These are phyloP conservation scores for Danaus chrysippus DNA, from an alignment of 2,888 invertebrate genomes.

Conservation along the genomic window DNA sequence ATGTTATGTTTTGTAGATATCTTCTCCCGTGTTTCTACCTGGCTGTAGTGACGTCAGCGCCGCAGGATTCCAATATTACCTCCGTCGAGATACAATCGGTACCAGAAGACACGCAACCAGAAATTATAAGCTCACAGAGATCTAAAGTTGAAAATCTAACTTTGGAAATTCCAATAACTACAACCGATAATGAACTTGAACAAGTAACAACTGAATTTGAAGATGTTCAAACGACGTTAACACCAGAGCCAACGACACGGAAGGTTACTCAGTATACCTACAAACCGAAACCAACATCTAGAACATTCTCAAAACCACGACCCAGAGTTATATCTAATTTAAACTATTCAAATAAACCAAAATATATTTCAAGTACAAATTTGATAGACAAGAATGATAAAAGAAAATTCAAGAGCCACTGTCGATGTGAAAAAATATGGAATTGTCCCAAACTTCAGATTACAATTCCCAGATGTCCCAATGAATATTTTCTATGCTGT, in stretches of 20 bases:
- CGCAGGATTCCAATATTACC: conserved; percentile 53
- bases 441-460: conserved; percentile 74
- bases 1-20: not conserved
- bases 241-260: conserved; percentile 25
- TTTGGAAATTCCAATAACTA: conserved; percentile 40
- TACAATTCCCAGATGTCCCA: conserved; percentile 66
- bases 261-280: conserved; percentile 27
- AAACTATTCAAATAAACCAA: conserved; percentile 52
- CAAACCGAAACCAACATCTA: conserved; percentile 34
- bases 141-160: conserved; percentile 51
- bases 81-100: conserved; percentile 52
- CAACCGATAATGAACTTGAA: conserved; percentile 19
- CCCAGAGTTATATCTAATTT: conserved; percentile 52
- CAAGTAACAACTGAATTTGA: conserved; percentile 30
- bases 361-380: conserved; percentile 43
- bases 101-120: conserved; percentile 25
- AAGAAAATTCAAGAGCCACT: conserved; percentile 59
- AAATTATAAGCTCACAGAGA: conserved; percentile 31
- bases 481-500: conserved; percentile 73
- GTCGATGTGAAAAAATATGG: conserved; percentile 69
- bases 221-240: conserved; percentile 36
- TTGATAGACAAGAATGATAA: conserved; percentile 48
- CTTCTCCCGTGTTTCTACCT: conserved; percentile 31
- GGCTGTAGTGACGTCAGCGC: conserved; percentile 44
- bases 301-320: conserved; percentile 36